These are phyloP conservation scores for Progne subis DNA, from an alignment of 2,113 vertebrate genomes.

Conservation along the genomic window DNA sequence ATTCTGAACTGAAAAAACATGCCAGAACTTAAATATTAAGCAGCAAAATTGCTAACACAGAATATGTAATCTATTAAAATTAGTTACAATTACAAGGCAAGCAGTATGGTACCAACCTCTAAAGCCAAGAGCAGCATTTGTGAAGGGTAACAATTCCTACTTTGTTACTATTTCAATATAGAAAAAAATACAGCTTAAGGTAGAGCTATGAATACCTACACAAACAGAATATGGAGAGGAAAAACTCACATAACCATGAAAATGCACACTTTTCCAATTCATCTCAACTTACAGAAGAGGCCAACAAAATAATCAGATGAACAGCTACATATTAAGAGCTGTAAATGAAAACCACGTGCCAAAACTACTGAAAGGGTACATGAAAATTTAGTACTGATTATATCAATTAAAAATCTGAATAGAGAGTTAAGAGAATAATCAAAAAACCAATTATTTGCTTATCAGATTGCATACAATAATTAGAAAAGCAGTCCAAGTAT, in stretches of 20 bases:
- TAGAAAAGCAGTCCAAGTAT: background rate
- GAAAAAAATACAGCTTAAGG: background rate
- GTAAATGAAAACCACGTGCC: background rate
- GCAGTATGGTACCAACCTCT: background rate
- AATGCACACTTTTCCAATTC: background rate
- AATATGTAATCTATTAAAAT: background rate
- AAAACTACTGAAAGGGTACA: background rate
- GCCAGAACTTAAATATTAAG: background rate
- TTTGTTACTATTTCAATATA: background rate
- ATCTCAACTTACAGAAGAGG: background rate
- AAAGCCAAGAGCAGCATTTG: background rate
- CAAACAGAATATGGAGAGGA: rapidly evolving
- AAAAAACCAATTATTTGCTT: background rate
- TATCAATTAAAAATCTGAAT: background rate
- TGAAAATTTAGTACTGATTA: background rate
- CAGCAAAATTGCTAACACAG: background rate
- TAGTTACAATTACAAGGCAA: background rate
- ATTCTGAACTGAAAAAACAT: background rate
- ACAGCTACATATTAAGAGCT: background rate
- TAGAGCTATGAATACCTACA: background rate
- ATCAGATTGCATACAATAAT: background rate
- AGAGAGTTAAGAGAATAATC: background rate
- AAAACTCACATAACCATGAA: background rate
- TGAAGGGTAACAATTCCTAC: background rate
- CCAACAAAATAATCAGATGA: background rate